Evolutionary conservation across 92 coral and sea anemone species (phyloP).

Genomic region (Diadumene lineata): DNA sequence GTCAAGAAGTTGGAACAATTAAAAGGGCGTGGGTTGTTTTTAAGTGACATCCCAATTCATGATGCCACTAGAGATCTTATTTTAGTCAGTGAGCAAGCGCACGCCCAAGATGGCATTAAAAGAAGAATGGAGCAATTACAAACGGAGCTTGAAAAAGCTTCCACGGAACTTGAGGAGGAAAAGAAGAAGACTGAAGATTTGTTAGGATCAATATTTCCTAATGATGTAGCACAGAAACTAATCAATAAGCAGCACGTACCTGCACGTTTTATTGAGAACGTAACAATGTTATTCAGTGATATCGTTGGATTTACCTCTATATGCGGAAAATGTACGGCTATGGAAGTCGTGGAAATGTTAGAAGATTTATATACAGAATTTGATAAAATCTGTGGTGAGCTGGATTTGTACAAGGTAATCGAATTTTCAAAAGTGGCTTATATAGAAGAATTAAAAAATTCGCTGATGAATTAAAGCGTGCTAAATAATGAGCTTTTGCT

Average conservation of each 20-base stretch:
- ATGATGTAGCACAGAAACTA: constrained; percentile 77
- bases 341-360: constrained; percentile 91
- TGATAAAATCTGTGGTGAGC: constrained; percentile 78
- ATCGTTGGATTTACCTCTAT: constrained; percentile 91
- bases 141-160: constrained; percentile 68
- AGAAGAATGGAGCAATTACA: constrained; percentile 79
- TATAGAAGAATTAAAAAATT: too few species aligned
- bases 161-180: constrained; percentile 73
- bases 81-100: constrained; percentile 85
- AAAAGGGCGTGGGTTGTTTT: constrained; percentile 73
- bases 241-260: constrained; percentile 77
- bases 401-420: constrained; percentile 83
- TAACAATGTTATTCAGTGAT: constrained; percentile 87
- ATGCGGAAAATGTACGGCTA: constrained; percentile 79
- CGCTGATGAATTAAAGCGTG: too few species aligned
- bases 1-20: constrained; percentile 79
- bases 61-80: constrained; percentile 88
- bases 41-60: constrained; percentile 89
- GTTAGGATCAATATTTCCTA: constrained; percentile 80
- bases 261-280: constrained; percentile 77
- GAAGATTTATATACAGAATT: constrained; percentile 74
- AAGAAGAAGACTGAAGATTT: constrained; percentile 85
- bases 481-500: too few species aligned
- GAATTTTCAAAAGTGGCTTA: too few species aligned
- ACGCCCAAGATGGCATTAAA: constrained; percentile 80